Conservation (phyloP, 2,888 invertebrate species). For the Uloborus plumipes region DNA sequence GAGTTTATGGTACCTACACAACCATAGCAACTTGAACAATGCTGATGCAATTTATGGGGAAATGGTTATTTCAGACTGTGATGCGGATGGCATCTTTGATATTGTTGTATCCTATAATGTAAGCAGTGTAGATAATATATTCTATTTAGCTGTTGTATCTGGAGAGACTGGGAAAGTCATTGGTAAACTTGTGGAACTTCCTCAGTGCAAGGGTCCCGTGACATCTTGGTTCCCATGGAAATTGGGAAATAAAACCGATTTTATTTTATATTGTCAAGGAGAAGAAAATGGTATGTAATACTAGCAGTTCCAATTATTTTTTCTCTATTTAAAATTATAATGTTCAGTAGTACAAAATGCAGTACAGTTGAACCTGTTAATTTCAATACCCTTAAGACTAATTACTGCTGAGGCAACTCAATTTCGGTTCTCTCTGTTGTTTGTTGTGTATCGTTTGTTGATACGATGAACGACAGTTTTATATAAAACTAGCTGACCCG, state of each 20-base stretch:
- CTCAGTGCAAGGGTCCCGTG: conserved; percentile 26
- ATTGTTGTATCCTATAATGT: conserved; percentile 44
- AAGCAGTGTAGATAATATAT: conserved; percentile 14
- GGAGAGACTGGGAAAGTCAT: conserved; percentile 55
- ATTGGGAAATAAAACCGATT: conserved; percentile 21
- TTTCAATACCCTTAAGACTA: no score
- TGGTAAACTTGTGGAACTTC: conserved; percentile 39
- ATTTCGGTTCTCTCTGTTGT: no score
- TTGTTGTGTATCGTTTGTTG: no score
- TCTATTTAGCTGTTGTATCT: conserved; percentile 53
- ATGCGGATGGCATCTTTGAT: conserved; percentile 46
- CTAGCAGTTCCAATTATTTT: no score
- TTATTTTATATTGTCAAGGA: conserved; percentile 38
- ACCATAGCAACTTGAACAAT: conserved; percentile 36
- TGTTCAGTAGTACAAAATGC: no score
- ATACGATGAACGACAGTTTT: no score
- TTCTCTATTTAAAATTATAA: no score
- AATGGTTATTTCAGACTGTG: conserved; percentile 46
- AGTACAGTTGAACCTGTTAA: no score
- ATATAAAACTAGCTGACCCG: no score
- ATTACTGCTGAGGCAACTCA: no score
- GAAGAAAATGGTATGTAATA: conserved; percentile 29
- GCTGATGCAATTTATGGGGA: conserved; percentile 39
- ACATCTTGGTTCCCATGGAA: conserved; percentile 24
- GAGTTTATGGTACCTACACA: conserved; percentile 54